Conservation (phyloP, 2,113 vertebrate genomes). For the Centropus unirufus region DNA sequence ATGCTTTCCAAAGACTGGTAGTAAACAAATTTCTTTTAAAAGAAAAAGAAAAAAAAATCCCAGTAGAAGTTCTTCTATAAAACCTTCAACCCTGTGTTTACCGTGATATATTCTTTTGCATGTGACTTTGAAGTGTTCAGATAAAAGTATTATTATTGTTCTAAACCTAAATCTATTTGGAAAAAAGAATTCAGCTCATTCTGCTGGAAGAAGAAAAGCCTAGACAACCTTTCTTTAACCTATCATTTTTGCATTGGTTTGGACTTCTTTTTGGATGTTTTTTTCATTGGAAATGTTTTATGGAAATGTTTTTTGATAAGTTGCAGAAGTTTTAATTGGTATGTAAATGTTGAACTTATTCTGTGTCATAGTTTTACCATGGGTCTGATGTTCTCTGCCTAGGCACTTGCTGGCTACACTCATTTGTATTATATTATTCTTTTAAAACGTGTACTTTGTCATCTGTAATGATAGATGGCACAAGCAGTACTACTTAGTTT, state of each 20-base stretch:
- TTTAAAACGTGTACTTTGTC: neutral
- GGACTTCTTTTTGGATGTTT: neutral
- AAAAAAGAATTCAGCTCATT: slow-evolving; percentile 13
- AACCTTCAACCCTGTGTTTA: slow-evolving; percentile 62
- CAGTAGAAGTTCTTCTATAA: slow-evolving; percentile 58
- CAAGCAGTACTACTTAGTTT: neutral
- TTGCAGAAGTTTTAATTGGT: slow-evolving; percentile 21
- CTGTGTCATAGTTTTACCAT: neutral
- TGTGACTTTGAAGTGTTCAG: slow-evolving; percentile 69
- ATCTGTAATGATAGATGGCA: neutral
- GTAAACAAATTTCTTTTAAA: slow-evolving; percentile 70
- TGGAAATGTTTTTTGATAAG: slow-evolving; percentile 19
- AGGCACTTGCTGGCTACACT: neutral
- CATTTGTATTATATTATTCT: neutral
- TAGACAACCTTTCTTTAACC: neutral
- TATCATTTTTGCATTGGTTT: neutral
- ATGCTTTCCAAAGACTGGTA: slow-evolving; percentile 66
- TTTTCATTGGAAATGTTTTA: neutral
- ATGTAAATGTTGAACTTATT: slow-evolving; percentile 1
- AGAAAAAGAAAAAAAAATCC: neutral
- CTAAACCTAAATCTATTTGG: slow-evolving; percentile 44
- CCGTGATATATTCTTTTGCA: slow-evolving; percentile 52
- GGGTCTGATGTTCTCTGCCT: neutral
- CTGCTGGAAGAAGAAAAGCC: slow-evolving; percentile 16
- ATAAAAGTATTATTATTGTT: slow-evolving; percentile 71